Evolutionary conservation across 2,797 vertebrate species (phyloP).

Genomic region (Loris lydekkerianus): DNA sequence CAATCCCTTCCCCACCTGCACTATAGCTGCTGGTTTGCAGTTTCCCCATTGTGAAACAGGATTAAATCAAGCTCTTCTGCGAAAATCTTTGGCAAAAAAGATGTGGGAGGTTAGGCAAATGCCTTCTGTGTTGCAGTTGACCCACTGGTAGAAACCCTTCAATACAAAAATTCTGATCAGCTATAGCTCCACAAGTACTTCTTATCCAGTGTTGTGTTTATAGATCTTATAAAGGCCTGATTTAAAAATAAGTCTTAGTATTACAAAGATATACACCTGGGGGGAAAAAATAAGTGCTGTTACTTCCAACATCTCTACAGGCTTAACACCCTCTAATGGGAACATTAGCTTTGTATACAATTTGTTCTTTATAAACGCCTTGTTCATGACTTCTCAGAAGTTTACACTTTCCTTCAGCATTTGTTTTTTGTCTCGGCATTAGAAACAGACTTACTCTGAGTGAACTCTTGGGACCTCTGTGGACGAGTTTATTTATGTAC

Average conservation of each 20-base stretch:
- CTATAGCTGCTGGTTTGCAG: not conserved
- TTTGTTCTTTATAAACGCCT: conserved; percentile 15
- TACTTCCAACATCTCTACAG: not conserved
- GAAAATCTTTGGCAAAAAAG: not conserved
- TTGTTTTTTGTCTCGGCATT: conserved; percentile 33
- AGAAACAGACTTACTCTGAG: conserved; percentile 36
- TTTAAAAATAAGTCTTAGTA: conserved; percentile 16
- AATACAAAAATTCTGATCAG: not conserved
- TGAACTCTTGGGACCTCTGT: conserved; percentile 54
- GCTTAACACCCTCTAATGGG: not conserved
- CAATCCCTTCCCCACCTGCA: not conserved
- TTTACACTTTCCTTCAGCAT: not conserved
- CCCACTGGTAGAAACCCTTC: not conserved
- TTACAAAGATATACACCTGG: not conserved
- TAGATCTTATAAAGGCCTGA: conserved; percentile 1
- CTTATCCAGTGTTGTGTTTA: not conserved
- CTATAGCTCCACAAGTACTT: not conserved
- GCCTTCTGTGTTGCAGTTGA: not conserved
- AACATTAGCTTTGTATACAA: not conserved
- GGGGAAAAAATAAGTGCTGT: not conserved
- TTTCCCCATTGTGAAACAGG: not conserved
- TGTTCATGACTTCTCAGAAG: conserved; percentile 22
- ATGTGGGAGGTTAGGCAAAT: not conserved
- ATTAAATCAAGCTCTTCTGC: not conserved
- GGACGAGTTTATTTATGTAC: conserved; percentile 35